Evolutionary conservation across 2,888 invertebrate genomes (phyloP), one percentile per base, ranked within the genome.

Genomic region (Epiblema foenella): DNA sequence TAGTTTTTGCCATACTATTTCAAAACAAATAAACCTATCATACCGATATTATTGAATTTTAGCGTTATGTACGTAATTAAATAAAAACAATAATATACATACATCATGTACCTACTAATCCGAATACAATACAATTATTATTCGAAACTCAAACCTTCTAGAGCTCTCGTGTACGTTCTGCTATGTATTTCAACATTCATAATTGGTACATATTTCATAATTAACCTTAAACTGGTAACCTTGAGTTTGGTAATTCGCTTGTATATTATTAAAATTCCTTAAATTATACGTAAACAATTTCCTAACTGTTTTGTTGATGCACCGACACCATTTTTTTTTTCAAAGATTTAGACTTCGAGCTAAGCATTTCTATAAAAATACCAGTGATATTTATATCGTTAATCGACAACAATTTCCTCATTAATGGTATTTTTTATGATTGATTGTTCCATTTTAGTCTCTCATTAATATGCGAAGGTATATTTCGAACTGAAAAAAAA

Each of bases 151-250:
- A 42, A 33, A 51, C 52, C 39, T 24, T 37, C 59, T 59, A 52
- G 46, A 59, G 49, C 33, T 17, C 63, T 37, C 37, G 18, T 33
- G 29, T 18, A n/a, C 42, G 56, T 42, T 60, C 33, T 65, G 67
- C 70, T 51, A 70, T 64, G 70, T 58, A 49, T 68, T 70, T 54
- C 67, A 62, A 74, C 57, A 75, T 72, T 73, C 64, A 49, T 37
- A 49, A 72, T n/a, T n/a, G n/a, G n/a, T 66, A 70, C 46, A 63
- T 67, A 70, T 77, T 77, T 77, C 76, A 70, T 76, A 77, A 78
- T 62, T 74, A 73, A 76, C 78, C 77, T 77, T 77, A 77, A 76
- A 77, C 74, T 74, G 70, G 49, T 71, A 73, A 67, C 78, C 76
- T 78, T 80, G 77, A 75, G 73, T 77, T 76, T 77, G 69, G 74